Conservation (phyloP, 2,797 vertebrate genomes). For the Clarias laeviceps region DNA sequence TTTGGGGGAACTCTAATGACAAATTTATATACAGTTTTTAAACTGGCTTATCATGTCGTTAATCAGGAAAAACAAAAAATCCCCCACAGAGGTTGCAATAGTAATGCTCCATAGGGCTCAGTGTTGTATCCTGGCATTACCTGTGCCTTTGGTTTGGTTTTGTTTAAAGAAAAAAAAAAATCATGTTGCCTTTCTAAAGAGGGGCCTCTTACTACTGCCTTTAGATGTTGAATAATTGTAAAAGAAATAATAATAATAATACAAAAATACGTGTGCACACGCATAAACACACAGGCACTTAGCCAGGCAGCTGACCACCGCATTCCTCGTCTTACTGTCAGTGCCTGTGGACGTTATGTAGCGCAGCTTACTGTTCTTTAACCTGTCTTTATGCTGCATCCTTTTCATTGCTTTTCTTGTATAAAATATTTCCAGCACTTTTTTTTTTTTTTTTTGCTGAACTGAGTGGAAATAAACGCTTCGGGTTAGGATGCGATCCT, state of each 20-base stretch:
- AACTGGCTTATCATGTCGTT: neutral
- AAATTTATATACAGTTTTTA: conserved; percentile 12
- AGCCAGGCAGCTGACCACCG: conserved; percentile 59
- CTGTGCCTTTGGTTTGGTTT: conserved; percentile 72
- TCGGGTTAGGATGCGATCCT: conserved; percentile 37
- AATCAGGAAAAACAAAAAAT: neutral
- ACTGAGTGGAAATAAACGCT: conserved; percentile 47
- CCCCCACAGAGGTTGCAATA: conserved; percentile 29
- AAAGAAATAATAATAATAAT: conserved; percentile 37
- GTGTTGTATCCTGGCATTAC: conserved; percentile 59
- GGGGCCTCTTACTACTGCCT: conserved; percentile 59
- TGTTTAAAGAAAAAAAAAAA: conserved; percentile 45
- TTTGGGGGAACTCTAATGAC: neutral
- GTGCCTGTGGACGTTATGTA: conserved; percentile 63
- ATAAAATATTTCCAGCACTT: conserved; percentile 47
- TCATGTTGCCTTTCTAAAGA: conserved; percentile 57
- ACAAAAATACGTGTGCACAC: conserved; percentile 40
- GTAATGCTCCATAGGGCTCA: conserved; percentile 19
- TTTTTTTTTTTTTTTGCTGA: conserved; percentile 58
- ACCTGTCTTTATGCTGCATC: conserved; percentile 46
- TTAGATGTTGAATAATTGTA: conserved; percentile 58
- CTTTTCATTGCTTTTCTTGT: conserved; percentile 52
- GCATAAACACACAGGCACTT: conserved; percentile 47
- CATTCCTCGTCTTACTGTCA: conserved; percentile 60
- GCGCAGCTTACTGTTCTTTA: conserved; percentile 59